phyloP scores from a whole-genome alignment of 1,140 invertebrate genomes.

The Harlomillsia oculata region DNA sequence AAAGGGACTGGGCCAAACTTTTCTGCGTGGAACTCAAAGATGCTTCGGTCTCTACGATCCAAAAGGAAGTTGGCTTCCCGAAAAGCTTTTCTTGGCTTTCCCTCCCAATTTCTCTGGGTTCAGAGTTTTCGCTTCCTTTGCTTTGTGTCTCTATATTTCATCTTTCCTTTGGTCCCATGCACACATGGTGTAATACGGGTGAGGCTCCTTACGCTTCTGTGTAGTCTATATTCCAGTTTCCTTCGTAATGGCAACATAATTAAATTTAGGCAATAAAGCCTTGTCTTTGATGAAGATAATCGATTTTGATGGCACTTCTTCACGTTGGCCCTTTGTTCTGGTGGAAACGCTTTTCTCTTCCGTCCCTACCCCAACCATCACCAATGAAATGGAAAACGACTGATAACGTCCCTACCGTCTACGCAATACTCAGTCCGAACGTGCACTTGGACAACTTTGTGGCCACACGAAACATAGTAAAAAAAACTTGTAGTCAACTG shows the following conservation, averaged over 20 bases:
- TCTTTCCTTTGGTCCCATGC: not conserved
- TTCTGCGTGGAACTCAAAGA: too few relatives aligned
- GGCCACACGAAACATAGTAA: too few relatives aligned
- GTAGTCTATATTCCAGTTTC: too few relatives aligned
- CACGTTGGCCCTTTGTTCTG: slow-evolving; percentile 12
- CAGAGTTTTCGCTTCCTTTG: not conserved
- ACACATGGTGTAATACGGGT: too few relatives aligned
- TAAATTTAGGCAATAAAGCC: slow-evolving; percentile 33
- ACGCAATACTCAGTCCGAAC: too few relatives aligned
- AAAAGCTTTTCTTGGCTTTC: slow-evolving; percentile 4
- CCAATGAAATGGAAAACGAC: slow-evolving; percentile 23
- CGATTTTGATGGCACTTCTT: slow-evolving; percentile 27
- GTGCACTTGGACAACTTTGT: too few relatives aligned
- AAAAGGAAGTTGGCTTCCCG: too few relatives aligned
- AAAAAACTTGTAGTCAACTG: too few relatives aligned
- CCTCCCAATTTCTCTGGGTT: not conserved
- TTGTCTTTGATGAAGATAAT: slow-evolving; percentile 34
- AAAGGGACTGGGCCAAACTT: not conserved
- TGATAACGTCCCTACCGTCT: too few relatives aligned
- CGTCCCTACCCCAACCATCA: not conserved
- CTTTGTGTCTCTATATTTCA: not conserved
- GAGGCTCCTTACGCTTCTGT: not conserved
- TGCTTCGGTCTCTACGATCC: too few relatives aligned
- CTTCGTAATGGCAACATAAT: slow-evolving; percentile 33
- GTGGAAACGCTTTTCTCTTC: not conserved